A percentile compares a stretch with the other conserved stretches of the same genome.
Evolutionary conservation across 2,113 vertebrate genomes (phyloP).

Genomic region (cattle (Bos taurus)): DNA sequence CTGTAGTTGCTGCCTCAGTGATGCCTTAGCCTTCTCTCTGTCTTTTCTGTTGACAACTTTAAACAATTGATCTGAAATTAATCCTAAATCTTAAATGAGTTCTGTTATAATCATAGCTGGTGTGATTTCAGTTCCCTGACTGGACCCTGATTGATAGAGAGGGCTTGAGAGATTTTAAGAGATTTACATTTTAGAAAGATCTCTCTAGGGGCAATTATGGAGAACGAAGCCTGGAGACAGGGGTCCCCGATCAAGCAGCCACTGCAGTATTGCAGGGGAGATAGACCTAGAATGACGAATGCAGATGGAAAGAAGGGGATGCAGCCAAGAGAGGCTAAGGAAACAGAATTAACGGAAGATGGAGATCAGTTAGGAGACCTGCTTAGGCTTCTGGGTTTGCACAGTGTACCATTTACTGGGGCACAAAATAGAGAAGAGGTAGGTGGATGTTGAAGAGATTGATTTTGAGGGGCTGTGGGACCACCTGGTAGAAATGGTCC

Average conservation of each 20-base stretch:
- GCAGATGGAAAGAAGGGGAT: neutral
- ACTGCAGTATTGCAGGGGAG: no score
- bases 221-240: neutral
- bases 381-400: neutral
- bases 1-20: neutral
- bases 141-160: neutral
- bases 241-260: neutral
- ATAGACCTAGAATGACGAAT: accelerated
- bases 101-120: neutral
- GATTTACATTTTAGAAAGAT: neutral
- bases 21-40: neutral
- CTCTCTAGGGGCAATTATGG: neutral
- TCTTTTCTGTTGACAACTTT: neutral
- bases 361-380: neutral
- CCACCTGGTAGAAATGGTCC: neutral
- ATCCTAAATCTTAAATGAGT: neutral
- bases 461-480: neutral
- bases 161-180: neutral
- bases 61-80: neutral
- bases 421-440: neutral
- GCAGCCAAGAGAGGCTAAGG: neutral
- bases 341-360: neutral
- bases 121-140: neutral
- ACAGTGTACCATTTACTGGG: neutral
- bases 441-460: neutral